Conservation (phyloP, 2,113 vertebrate genomes). For the Furnarius figulus region DNA sequence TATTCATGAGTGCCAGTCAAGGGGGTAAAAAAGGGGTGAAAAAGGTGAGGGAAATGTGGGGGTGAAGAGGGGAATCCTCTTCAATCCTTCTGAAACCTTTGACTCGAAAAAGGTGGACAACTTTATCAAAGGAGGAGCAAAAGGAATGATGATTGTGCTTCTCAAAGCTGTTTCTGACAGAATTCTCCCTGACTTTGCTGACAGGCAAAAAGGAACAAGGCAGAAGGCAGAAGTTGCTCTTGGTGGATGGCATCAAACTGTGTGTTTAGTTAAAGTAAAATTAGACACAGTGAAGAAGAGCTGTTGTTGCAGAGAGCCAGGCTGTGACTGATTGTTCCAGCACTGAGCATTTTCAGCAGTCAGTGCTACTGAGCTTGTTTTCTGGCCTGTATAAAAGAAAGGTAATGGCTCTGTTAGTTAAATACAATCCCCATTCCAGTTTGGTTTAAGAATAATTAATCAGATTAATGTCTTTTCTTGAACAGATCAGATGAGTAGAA, state of each 20-base stretch:
- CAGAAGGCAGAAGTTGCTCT: background rate
- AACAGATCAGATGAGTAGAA: background rate
- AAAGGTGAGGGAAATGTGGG: too few relatives aligned
- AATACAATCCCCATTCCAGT: background rate
- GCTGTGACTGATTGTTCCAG: background rate
- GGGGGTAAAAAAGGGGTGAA: background rate
- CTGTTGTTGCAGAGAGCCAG: background rate
- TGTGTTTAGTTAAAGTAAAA: background rate
- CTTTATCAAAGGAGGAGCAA: background rate
- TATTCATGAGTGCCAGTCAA: background rate
- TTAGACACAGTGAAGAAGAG: background rate
- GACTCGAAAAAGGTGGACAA: background rate
- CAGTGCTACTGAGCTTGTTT: background rate
- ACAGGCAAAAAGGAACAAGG: background rate
- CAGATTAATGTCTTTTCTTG: background rate
- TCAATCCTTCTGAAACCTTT: background rate
- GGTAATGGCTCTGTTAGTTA: background rate
- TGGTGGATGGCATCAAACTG: background rate
- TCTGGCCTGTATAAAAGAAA: background rate
- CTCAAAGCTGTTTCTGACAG: background rate
- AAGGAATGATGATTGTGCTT: background rate
- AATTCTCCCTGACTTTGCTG: background rate
- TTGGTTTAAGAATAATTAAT: slow-evolving; percentile 5
- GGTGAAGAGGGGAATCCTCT: background rate
- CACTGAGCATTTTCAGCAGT: background rate